These are phyloP conservation scores for Drosophila pegasa DNA, from an alignment of 2,888 invertebrate species.

Conservation along the genomic window DNA sequence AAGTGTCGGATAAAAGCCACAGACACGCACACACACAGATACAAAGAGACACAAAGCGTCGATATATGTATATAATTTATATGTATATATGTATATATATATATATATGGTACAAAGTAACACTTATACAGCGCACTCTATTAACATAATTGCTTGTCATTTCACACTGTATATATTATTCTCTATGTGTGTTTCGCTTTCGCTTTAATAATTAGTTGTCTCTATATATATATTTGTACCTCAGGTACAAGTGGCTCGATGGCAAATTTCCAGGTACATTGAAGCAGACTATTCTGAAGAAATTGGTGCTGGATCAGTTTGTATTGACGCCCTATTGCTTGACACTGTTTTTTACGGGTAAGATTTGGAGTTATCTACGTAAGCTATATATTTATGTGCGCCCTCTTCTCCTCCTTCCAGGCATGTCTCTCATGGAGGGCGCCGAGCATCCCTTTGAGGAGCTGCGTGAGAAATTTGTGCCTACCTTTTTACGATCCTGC, in stretches of 20 bases:
- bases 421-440: constrained; percentile 91
- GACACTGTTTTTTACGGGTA: constrained; percentile 90
- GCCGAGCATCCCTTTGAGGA: constrained; percentile 90
- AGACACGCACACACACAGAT: constrained; percentile 15
- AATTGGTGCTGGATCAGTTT: constrained; percentile 91
- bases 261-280: constrained; percentile 88
- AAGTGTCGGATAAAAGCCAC: constrained; percentile 54
- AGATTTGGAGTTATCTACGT: constrained; percentile 60
- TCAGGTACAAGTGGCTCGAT: constrained; percentile 93
- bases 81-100: neutral
- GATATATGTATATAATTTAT: neutral
- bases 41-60: constrained; percentile 20
- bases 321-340: constrained; percentile 90
- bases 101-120: constrained; percentile 20
- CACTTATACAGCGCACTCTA: constrained; percentile 29
- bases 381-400: neutral
- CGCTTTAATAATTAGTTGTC: neutral
- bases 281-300: constrained; percentile 87
- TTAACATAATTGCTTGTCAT: constrained; percentile 19
- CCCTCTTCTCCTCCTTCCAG: constrained; percentile 83
- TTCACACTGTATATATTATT: constrained; percentile 7
- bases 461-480: constrained; percentile 89
- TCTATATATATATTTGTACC: constrained; percentile 29
- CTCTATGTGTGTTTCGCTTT: neutral
- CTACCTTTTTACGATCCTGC: constrained; percentile 91